phyloP scores from a whole-genome alignment of 2,797 vertebrate species.

The Galago senegalensis region DNA sequence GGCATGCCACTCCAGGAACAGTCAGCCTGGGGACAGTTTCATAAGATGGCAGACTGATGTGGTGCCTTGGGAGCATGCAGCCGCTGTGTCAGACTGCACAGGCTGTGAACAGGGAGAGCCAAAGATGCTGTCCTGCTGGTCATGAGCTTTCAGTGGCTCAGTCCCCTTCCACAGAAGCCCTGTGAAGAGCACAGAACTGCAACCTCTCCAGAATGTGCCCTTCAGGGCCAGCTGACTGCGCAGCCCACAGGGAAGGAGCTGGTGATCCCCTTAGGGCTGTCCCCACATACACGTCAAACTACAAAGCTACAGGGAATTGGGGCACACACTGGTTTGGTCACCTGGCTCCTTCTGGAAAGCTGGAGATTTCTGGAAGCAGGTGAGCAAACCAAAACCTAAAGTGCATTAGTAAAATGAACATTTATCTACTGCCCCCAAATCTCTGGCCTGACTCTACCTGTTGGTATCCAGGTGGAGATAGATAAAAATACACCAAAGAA shows the following conservation, averaged over 20 bases:
- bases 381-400: conserved; percentile 54
- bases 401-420: conserved; percentile 49
- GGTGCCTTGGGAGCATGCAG: accelerated
- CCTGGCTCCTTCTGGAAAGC: not conserved
- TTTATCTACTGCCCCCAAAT: not conserved
- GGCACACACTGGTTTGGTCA: not conserved
- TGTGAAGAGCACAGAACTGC: not conserved
- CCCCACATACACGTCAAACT: not conserved
- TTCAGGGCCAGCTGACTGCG: not conserved
- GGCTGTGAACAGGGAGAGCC: not conserved
- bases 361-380: conserved; percentile 28
- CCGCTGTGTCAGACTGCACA: not conserved
- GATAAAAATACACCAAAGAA: not conserved
- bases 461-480: not conserved
- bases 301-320: not conserved
- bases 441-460: not conserved
- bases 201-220: not conserved
- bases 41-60: not conserved
- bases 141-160: not conserved
- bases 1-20: not conserved
- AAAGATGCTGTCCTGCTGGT: not conserved
- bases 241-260: not conserved
- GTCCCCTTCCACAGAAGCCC: not conserved
- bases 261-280: not conserved
- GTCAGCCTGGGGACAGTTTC: not conserved